These are phyloP conservation scores for Bugulina stolonifera DNA, from an alignment of 2,888 invertebrate genomes.

Conservation along the genomic window DNA sequence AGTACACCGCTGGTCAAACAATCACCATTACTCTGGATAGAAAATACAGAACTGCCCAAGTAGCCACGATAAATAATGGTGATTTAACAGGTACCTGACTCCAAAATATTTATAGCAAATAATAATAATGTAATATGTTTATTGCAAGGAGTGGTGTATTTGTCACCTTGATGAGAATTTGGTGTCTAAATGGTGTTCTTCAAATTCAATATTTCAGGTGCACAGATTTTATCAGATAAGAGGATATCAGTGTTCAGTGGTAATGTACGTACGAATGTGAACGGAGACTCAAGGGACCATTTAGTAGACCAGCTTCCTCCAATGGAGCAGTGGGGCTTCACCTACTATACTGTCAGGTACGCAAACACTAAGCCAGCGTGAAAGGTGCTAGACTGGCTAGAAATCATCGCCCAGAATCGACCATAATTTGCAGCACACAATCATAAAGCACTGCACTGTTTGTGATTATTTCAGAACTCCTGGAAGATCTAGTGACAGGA, in stretches of 20 bases:
- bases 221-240: background rate
- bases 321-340: constrained; percentile 2
- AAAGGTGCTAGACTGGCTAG: no score
- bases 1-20: background rate
- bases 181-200: no score
- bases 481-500: background rate
- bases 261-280: constrained; percentile 6
- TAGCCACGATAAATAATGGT: background rate
- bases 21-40: background rate
- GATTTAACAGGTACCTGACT: constrained; percentile 19
- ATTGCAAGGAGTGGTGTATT: no score
- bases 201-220: background rate
- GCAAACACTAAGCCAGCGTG: no score
- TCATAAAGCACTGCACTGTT: no score
- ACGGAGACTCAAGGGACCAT: constrained; percentile 1
- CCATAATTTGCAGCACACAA: no score
- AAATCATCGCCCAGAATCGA: no score
- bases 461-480: constrained; percentile 13
- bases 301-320: constrained; percentile 23
- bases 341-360: constrained; percentile 4
- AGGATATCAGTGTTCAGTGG: constrained; percentile 6
- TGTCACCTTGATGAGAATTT: no score
- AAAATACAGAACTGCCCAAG: background rate
- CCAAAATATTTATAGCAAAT: no score
- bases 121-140: no score